These are phyloP conservation scores for Hyles euphorbiae DNA, from an alignment of 1,140 invertebrate species.

Conservation along the genomic window DNA sequence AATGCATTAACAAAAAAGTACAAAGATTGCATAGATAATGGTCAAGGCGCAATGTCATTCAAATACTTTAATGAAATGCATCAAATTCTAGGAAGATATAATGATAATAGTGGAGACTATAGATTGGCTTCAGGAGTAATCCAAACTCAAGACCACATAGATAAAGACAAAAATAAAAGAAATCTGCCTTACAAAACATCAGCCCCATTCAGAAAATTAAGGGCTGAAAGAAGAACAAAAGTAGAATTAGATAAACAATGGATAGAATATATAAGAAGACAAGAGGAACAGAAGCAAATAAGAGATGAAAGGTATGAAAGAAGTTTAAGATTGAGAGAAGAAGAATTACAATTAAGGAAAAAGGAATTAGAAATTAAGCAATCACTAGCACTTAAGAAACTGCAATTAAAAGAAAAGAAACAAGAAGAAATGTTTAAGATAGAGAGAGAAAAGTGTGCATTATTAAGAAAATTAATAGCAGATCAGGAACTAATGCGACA, in stretches of 20 bases:
- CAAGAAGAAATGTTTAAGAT: constrained; percentile 55
- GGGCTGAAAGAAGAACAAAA: constrained; percentile 47
- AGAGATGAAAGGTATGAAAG: constrained; percentile 53
- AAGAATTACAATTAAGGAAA: constrained; percentile 47
- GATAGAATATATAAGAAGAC: constrained; percentile 49
- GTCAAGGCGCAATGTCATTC: constrained; percentile 40
- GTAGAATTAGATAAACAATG: constrained; percentile 56
- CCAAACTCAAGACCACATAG: constrained; percentile 26
- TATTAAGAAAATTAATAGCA: constrained; percentile 39
- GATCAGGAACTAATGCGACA: constrained; percentile 21
- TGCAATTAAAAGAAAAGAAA: constrained; percentile 51
- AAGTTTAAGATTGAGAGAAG: constrained; percentile 46
- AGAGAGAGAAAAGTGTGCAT: constrained; percentile 53
- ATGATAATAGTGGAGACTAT: constrained; percentile 42
- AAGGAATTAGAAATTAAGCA: constrained; percentile 58
- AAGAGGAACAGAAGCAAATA: constrained; percentile 45
- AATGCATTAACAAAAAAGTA: constrained; percentile 61
- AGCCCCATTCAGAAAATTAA: constrained; percentile 42
- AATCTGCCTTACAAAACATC: constrained; percentile 34
- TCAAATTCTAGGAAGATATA: constrained; percentile 49
- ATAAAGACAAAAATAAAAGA: constrained; percentile 34
- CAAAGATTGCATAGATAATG: constrained; percentile 52
- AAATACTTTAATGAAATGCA: constrained; percentile 65
- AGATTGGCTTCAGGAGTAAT: constrained; percentile 46
- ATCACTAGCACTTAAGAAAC: constrained; percentile 47